A percentile compares a stretch with the other conserved stretches of the same genome.
Evolutionary conservation across 1,140 invertebrate genomes (phyloP).

Genomic region (Notospermus geniculatus): DNA sequence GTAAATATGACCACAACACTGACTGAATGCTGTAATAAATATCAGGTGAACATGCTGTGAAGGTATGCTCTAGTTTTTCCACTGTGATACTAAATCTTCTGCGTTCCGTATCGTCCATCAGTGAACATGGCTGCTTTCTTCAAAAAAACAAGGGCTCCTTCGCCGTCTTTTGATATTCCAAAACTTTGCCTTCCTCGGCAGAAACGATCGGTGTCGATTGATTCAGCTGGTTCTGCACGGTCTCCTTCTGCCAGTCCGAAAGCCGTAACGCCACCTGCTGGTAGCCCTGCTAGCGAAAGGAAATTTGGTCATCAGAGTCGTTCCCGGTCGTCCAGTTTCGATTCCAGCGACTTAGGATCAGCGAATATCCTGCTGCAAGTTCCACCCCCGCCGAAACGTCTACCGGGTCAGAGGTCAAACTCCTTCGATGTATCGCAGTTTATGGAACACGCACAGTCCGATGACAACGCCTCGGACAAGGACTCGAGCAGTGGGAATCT

Average conservation of each 20-base stretch:
- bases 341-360: conserved; percentile 30
- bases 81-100: too few species aligned
- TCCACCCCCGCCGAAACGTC: conserved; percentile 20
- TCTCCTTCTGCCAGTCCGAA: conserved; percentile 13
- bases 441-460: conserved; percentile 31
- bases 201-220: conserved; percentile 31
- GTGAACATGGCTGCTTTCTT: conserved; percentile 33
- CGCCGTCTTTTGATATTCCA: conserved; percentile 42
- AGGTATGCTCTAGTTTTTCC: too few species aligned
- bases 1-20: too few species aligned
- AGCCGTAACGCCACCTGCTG: conserved; percentile 17
- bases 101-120: not conserved
- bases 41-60: too few species aligned
- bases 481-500: conserved; percentile 24
- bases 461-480: conserved; percentile 35
- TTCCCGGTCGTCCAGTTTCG: conserved; percentile 41
- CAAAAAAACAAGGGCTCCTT: conserved; percentile 33
- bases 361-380: conserved; percentile 27
- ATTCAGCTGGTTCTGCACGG: conserved; percentile 8
- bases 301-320: conserved; percentile 21
- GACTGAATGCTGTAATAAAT: too few species aligned
- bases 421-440: conserved; percentile 22
- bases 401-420: conserved; percentile 30
- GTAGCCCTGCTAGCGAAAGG: conserved; percentile 25
- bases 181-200: conserved; percentile 39